These are phyloP conservation scores for Botia almorhae DNA, from an alignment of 2,797 vertebrate species.

Conservation along the genomic window DNA sequence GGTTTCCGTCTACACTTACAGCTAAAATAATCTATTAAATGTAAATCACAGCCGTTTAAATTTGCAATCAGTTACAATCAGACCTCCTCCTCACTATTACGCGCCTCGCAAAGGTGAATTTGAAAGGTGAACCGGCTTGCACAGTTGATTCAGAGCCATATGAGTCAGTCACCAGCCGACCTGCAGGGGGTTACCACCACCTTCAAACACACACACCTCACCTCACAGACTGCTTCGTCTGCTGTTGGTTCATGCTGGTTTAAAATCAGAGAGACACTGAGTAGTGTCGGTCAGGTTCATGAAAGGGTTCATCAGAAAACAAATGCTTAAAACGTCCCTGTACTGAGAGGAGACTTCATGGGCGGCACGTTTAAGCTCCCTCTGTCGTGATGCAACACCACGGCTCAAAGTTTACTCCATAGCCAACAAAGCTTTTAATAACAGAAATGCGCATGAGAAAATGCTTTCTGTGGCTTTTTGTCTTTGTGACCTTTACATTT, in stretches of 20 bases:
- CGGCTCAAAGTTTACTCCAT: constrained; percentile 30
- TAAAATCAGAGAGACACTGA: constrained; percentile 1
- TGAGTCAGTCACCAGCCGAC: constrained; percentile 58
- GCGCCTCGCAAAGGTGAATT: neutral
- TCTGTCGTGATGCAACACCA: constrained; percentile 11
- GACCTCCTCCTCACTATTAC: constrained; percentile 36
- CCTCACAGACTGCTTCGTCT: too few relatives aligned
- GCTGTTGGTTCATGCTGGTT: neutral
- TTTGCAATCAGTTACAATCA: neutral
- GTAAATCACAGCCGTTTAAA: neutral
- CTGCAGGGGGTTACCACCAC: constrained; percentile 45
- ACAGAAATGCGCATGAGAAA: neutral
- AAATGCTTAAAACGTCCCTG: neutral
- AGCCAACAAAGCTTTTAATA: constrained; percentile 29
- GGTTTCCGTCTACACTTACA: neutral
- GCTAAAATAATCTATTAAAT: neutral
- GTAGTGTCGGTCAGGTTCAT: constrained; percentile 31
- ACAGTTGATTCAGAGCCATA: constrained; percentile 64
- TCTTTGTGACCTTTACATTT: too few relatives aligned
- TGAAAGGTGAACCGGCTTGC: constrained; percentile 53
- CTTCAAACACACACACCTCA: constrained; percentile 2
- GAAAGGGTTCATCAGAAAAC: neutral
- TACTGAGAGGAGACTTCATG: neutral
- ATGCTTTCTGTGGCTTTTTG: neutral
- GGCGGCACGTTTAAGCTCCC: neutral